These are phyloP conservation scores for Sinohyriopsis cumingii DNA, from an alignment of 2,888 invertebrate species.

Conservation along the genomic window DNA sequence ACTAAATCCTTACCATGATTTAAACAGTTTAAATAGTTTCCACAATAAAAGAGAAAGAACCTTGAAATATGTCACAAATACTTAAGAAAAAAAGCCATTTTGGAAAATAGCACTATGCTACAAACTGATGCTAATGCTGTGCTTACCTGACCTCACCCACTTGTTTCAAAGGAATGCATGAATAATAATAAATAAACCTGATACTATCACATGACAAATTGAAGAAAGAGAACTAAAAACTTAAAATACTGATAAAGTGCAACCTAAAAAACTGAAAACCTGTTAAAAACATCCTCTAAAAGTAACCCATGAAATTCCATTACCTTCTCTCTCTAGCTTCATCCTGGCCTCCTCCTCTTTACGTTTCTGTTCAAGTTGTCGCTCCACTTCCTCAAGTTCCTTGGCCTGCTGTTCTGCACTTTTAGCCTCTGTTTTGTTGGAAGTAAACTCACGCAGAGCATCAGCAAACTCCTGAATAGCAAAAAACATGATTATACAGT, in stretches of 20 bases:
- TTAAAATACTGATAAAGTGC: neutral
- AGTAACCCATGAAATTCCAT: too few relatives aligned
- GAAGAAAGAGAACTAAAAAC: neutral
- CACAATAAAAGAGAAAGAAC: too few relatives aligned
- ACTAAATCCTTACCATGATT: too few relatives aligned
- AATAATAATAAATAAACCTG: too few relatives aligned
- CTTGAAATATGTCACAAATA: too few relatives aligned
- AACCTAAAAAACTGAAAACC: neutral
- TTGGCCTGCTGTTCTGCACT: conserved; percentile 55
- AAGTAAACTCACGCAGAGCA: conserved; percentile 61
- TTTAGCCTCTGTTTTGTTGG: conserved; percentile 53
- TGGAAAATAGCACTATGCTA: too few relatives aligned
- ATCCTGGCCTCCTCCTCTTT: conserved; percentile 54
- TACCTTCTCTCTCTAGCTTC: conserved; percentile 63
- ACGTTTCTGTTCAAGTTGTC: conserved; percentile 54
- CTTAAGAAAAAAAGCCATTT: too few relatives aligned
- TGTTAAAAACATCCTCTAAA: neutral
- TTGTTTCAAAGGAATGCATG: too few relatives aligned
- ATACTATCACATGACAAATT: too few relatives aligned
- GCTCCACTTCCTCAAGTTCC: conserved; percentile 60
- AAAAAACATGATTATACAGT: conserved; percentile 2
- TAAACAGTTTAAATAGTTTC: too few relatives aligned
- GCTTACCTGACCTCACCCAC: too few relatives aligned
- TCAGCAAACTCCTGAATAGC: conserved; percentile 64
- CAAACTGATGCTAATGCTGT: too few relatives aligned